Evolutionary conservation across 2,113 vertebrate species (phyloP).

Genomic region (Terrapene triunguis): DNA sequence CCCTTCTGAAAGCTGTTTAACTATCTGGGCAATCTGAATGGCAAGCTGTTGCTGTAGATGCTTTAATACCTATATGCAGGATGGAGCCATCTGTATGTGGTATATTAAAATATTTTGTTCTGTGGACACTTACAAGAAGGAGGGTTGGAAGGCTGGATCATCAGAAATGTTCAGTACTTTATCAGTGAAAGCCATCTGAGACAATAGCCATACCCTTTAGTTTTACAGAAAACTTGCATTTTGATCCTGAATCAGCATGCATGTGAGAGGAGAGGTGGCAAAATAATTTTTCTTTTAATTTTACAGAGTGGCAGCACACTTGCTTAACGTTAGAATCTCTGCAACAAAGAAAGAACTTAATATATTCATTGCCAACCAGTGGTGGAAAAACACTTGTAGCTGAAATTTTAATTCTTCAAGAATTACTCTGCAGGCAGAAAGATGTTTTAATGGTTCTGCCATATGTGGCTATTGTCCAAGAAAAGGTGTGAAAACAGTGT

Average conservation of each 20-base stretch:
- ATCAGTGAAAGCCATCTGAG: background rate
- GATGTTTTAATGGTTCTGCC: constrained; percentile 94
- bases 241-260: background rate
- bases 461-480: constrained; percentile 95
- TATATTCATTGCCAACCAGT: constrained; percentile 95
- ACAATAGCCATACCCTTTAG: background rate
- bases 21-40: background rate
- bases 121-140: background rate
- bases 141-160: fast-evolving
- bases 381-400: constrained; percentile 98
- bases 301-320: constrained; percentile 94
- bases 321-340: constrained; percentile 91
- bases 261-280: fast-evolving
- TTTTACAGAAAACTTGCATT: background rate
- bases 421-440: constrained; percentile 91
- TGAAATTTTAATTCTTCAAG: constrained; percentile 93
- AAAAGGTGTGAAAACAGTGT: constrained; percentile 86
- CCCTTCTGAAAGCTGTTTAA: background rate
- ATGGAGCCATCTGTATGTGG: background rate
- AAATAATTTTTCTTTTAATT: constrained; percentile 29
- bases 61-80: background rate
- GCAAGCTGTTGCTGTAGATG: background rate
- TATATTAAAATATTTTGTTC: background rate
- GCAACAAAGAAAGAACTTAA: constrained; percentile 91
- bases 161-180: background rate